phyloP scores from a whole-genome alignment of 2,888 invertebrate species.

The Papilio protenor region DNA sequence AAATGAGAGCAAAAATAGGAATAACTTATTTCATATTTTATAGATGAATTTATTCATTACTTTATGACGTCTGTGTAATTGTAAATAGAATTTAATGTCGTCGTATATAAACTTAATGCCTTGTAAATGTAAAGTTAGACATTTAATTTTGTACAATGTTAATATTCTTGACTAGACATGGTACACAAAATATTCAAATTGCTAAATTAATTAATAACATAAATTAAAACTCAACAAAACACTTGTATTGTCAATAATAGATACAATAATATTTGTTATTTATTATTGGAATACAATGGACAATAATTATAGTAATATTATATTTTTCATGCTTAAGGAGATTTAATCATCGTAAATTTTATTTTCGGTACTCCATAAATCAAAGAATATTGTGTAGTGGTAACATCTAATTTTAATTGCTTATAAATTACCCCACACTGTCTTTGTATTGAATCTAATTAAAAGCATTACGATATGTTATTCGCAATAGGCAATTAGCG shows the following conservation, averaged over 20 bases:
- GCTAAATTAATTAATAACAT: not conserved
- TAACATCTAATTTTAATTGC: not conserved
- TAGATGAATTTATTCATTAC: not conserved
- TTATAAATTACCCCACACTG: not conserved
- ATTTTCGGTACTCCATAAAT: too few relatives aligned
- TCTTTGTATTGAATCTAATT: not conserved
- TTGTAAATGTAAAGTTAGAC: not conserved
- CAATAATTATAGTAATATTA: too few relatives aligned
- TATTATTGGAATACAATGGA: too few relatives aligned
- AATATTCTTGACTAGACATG: not conserved
- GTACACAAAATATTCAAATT: not conserved
- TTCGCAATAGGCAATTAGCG: slow-evolving; percentile 11
- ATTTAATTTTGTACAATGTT: not conserved
- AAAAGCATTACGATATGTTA: not conserved
- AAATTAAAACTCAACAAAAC: not conserved
- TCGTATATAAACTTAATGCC: not conserved
- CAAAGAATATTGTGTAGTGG: not conserved
- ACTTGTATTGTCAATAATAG: not conserved
- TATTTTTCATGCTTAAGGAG: too few relatives aligned
- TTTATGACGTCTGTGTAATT: not conserved
- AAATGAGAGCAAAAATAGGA: not conserved
- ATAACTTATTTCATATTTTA: not conserved
- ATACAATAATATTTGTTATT: not conserved
- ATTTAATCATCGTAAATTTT: too few relatives aligned
- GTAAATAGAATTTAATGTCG: slow-evolving; percentile 1